Evolutionary conservation across 2,797 vertebrate genomes (phyloP).

Genomic region (Periparus ater): DNA sequence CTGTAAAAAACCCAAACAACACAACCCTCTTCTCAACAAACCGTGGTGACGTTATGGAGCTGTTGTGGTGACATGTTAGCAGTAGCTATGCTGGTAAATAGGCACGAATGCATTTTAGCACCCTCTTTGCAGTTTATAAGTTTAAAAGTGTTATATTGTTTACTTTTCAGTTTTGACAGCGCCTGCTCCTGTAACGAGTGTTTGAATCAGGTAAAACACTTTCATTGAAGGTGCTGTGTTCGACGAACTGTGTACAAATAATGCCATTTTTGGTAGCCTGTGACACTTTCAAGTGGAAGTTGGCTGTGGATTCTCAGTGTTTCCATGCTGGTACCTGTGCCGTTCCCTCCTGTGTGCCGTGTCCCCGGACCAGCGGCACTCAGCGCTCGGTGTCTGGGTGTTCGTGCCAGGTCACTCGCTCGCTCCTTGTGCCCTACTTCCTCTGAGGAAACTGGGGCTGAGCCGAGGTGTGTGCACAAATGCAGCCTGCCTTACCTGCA

Average conservation of each 20-base stretch:
- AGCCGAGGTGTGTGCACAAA: not conserved
- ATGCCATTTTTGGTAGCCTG: not conserved
- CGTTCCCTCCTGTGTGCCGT: rapidly evolving
- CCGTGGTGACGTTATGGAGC: not conserved
- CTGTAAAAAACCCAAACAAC: not conserved
- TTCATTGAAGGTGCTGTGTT: not conserved
- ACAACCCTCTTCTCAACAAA: not conserved
- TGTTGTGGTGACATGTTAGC: not conserved
- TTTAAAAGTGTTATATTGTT: not conserved
- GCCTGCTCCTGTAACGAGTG: not conserved
- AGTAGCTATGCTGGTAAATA: not conserved
- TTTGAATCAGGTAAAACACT: not conserved
- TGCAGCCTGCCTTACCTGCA: not conserved
- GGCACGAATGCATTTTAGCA: not conserved
- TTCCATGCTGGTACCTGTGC: not conserved
- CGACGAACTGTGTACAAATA: not conserved
- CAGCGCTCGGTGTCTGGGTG: not conserved
- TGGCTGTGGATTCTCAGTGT: rapidly evolving
- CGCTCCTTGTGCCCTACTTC: not conserved
- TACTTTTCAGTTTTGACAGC: not conserved
- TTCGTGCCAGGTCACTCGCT: not conserved
- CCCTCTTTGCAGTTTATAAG: not conserved
- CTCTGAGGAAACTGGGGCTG: not conserved
- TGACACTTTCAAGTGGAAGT: not conserved
- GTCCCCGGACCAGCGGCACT: not conserved